Percentiles rank a stretch among this genome's conserved stretches.
These are phyloP conservation scores for Empidonax traillii DNA, from an alignment of 2,113 vertebrate species.

Conservation along the genomic window DNA sequence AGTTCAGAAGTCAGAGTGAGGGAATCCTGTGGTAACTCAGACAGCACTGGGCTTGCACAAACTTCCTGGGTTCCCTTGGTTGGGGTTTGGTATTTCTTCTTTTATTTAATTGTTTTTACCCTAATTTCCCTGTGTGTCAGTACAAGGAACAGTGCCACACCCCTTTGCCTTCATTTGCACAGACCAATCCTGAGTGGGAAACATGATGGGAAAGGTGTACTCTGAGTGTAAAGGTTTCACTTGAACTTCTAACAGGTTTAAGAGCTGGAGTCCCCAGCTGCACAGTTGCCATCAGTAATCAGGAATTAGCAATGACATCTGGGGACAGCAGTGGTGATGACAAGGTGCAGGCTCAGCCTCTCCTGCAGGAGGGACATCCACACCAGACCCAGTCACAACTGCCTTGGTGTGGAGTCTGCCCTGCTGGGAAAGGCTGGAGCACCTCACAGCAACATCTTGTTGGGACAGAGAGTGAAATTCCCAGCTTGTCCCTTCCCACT, in stretches of 20 bases:
- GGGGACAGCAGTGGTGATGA: background rate
- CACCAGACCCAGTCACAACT: background rate
- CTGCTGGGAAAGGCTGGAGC: background rate
- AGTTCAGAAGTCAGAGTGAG: fast-evolving
- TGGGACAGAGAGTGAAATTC: background rate
- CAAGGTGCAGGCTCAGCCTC: background rate
- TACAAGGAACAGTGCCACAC: background rate
- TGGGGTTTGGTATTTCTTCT: background rate
- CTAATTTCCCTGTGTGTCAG: background rate
- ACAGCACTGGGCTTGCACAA: background rate
- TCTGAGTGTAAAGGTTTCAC: background rate
- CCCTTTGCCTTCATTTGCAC: background rate
- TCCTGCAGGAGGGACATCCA: background rate
- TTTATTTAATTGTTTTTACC: background rate
- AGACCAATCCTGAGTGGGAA: background rate
- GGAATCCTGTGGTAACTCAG: background rate
- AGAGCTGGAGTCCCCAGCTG: background rate
- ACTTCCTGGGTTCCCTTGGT: background rate
- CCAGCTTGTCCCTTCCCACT: background rate
- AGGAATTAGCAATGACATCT: background rate
- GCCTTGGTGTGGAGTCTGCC: background rate
- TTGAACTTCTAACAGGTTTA: background rate
- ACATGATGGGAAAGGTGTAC: background rate
- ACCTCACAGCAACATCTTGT: background rate
- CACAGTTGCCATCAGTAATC: background rate